Evolutionary conservation across 2,888 invertebrate species (phyloP).

Genomic region (Troides oblongomaculatus): DNA sequence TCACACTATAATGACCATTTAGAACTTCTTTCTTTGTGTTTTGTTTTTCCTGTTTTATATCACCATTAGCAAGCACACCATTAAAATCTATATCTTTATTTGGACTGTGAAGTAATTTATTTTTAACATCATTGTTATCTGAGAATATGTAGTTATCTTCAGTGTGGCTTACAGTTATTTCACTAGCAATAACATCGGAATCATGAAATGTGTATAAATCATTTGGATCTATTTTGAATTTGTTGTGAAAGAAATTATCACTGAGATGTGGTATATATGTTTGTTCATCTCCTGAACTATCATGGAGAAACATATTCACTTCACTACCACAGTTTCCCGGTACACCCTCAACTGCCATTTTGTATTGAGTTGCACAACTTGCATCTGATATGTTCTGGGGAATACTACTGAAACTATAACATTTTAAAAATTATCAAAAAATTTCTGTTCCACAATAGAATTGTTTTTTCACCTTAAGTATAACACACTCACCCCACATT

Average conservation of each 20-base stretch:
- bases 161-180: slow-evolving; percentile 74
- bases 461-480: not conserved
- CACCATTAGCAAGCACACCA: slow-evolving; percentile 59
- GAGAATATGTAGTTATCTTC: slow-evolving; percentile 68
- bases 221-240: slow-evolving; percentile 76
- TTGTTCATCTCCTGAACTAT: slow-evolving; percentile 69
- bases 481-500: slow-evolving; percentile 72
- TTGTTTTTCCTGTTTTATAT: slow-evolving; percentile 48
- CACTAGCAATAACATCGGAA: slow-evolving; percentile 72
- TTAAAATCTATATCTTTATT: slow-evolving; percentile 58
- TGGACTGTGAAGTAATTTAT: slow-evolving; percentile 57
- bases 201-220: slow-evolving; percentile 76
- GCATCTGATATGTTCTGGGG: slow-evolving; percentile 76
- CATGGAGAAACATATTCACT: slow-evolving; percentile 70
- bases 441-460: not conserved
- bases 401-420: slow-evolving; percentile 72
- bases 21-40: slow-evolving; percentile 52
- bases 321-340: slow-evolving; percentile 64
- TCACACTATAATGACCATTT: slow-evolving; percentile 62
- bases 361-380: slow-evolving; percentile 75
- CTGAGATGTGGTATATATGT: slow-evolving; percentile 66
- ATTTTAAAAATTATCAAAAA: not conserved
- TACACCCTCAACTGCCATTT: slow-evolving; percentile 73
- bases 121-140: slow-evolving; percentile 59
- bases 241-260: slow-evolving; percentile 70